Evolutionary conservation across 2,888 invertebrate species (phyloP).

Genomic region (Caenorhabditis imperialis): DNA sequence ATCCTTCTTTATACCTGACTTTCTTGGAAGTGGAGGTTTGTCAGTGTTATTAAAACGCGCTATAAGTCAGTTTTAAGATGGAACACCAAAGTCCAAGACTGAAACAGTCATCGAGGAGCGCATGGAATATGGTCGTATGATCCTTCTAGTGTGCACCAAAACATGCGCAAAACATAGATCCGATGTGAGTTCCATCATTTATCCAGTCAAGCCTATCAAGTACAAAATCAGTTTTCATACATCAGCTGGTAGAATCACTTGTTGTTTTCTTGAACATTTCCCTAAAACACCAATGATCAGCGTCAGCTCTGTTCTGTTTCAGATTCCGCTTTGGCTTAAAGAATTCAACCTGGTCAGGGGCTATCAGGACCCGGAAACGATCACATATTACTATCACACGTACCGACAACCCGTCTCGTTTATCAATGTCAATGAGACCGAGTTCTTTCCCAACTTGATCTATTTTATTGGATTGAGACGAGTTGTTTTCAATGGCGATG

Average conservation of each 20-base stretch:
- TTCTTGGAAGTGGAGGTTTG: conserved; percentile 34
- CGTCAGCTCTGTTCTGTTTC: background rate
- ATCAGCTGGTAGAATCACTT: background rate
- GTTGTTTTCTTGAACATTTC: background rate
- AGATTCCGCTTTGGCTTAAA: conserved; percentile 48
- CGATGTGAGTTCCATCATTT: conserved; percentile 33
- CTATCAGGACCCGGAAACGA: conserved; percentile 42
- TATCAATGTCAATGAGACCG: conserved; percentile 30
- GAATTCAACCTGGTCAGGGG: conserved; percentile 52
- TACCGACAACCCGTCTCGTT: conserved; percentile 46
- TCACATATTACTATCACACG: conserved; percentile 58
- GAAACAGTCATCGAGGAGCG: conserved; percentile 52
- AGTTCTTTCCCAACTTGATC: conserved; percentile 45
- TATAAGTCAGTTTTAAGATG: conserved; percentile 17
- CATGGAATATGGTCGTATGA: conserved; percentile 54
- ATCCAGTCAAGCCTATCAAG: too few species aligned
- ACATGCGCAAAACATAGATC: conserved; percentile 45
- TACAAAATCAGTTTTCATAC: too few species aligned
- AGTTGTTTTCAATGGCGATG: conserved; percentile 48
- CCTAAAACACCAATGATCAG: background rate
- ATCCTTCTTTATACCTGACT: conserved; percentile 38
- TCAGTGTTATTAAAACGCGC: background rate
- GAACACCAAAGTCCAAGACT: conserved; percentile 41
- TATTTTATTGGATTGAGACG: conserved; percentile 55
- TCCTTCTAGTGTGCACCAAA: conserved; percentile 53